A percentile compares a stretch with the other conserved stretches of the same genome.
phyloP scores from a whole-genome alignment of 2,797 vertebrate species.

The Arctocebus calabarensis region DNA sequence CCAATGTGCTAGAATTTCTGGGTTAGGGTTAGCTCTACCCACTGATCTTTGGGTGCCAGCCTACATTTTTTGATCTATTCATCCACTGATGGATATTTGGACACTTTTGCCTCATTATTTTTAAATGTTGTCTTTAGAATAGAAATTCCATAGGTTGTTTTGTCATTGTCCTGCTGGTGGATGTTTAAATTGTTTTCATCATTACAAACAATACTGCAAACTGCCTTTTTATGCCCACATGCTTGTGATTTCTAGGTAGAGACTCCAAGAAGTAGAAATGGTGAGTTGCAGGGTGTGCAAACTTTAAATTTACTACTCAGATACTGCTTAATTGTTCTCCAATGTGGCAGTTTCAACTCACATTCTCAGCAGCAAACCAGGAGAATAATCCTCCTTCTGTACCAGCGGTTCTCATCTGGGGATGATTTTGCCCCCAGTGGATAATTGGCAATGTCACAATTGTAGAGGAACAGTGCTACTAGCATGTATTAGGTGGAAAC shows the following conservation, averaged over 20 bases:
- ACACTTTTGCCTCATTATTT: background rate
- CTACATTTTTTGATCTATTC: background rate
- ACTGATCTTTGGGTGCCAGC: no score
- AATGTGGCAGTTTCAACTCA: background rate
- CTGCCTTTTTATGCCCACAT: background rate
- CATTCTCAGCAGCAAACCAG: background rate
- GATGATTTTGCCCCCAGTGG: background rate
- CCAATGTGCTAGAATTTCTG: background rate
- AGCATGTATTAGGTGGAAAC: background rate
- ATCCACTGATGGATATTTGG: background rate
- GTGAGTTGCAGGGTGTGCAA: background rate
- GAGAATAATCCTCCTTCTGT: background rate
- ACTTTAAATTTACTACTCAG: background rate
- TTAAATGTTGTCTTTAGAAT: background rate
- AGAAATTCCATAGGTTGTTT: background rate
- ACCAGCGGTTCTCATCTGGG: background rate
- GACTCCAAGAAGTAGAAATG: background rate
- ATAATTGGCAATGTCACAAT: background rate
- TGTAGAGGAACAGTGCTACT: background rate
- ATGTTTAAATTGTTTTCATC: background rate
- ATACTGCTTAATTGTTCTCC: background rate
- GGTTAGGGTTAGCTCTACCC: background rate
- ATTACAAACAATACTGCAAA: background rate
- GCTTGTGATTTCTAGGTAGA: background rate
- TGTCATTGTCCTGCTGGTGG: background rate